Evolutionary conservation across 2,113 vertebrate species (phyloP), one percentile per base, ranked within the genome.

Genomic region (Opisthocomus hoazin): DNA sequence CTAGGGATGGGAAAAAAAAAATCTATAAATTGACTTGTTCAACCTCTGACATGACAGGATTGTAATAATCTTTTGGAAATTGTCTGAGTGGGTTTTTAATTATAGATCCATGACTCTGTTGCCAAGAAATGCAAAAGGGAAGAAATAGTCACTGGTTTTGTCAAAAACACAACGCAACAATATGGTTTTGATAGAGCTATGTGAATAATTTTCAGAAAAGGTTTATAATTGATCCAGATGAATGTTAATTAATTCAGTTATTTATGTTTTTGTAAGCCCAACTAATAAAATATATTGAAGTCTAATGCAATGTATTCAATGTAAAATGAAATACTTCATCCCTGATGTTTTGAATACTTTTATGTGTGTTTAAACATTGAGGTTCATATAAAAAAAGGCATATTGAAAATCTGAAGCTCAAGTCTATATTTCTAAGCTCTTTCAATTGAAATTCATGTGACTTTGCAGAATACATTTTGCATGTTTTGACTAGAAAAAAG

Each of bases 51-150:
- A 88, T 90, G 70, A 93, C 83, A 94, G 75, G 79, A 90, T 66
- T 88, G 63, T 93, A 92, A 71, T 79, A 91, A 90, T 92, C 58
- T 63, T 91, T 66, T 94, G 82, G 71, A 93, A 94, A 74, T 77
- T 95, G 63, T 89, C 66, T 96, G 80, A 94, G 90, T 74, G 68
- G 56, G 56, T 86, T 95, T 96, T 97, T 93, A 95, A 93, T 96
- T 95, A 88, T 90, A 93, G 80, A 92, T 93, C 75, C 11, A 34
- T 84, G 76, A 89, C 41, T 93, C 58, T 57, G 65, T 87, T 97
- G 93, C 85, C 86, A 95, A 94, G 92, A 94, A 92, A 95, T 92
- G 26, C 73, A 82, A 57, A 90, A 81, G 36, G 32, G 92, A 90
- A 91, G 90, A 93, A 84, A 89, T 56, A 75, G 61, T 73, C 69